phyloP scores from a whole-genome alignment of 2,888 invertebrate genomes.

The Pseudeuparius sepicola region DNA sequence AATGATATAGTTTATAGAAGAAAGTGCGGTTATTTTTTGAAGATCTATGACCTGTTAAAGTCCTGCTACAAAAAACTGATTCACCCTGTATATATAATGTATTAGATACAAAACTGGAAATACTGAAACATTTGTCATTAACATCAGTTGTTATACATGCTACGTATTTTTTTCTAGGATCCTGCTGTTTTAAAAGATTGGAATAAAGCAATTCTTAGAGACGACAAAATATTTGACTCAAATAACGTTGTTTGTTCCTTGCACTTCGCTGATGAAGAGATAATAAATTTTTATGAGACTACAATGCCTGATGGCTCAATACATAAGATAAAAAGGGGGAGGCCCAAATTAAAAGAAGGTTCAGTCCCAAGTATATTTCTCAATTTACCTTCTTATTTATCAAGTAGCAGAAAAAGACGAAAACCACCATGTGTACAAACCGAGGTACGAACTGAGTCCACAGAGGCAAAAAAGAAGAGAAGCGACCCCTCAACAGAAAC shows the following conservation, averaged over 20 bases:
- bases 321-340: conserved; percentile 6
- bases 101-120: too few relatives aligned
- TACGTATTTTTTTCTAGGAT: too few relatives aligned
- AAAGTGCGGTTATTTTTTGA: too few relatives aligned
- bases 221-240: not conserved
- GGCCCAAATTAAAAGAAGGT: conserved; percentile 4
- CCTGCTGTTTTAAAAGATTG: conserved; percentile 5
- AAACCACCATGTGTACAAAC: conserved; percentile 2
- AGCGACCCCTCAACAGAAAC: too few relatives aligned
- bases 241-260: conserved; percentile 4
- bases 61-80: too few relatives aligned
- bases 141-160: too few relatives aligned
- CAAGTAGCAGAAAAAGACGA: conserved; percentile 2
- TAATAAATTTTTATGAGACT: conserved; percentile 5
- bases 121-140: too few relatives aligned
- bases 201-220: conserved; percentile 1
- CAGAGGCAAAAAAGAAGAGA: too few relatives aligned
- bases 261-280: conserved; percentile 2
- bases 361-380: conserved; percentile 7
- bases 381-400: conserved; percentile 5
- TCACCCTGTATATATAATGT: too few relatives aligned
- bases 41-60: too few relatives aligned
- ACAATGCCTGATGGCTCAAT: conserved; percentile 7
- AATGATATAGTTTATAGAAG: too few relatives aligned
- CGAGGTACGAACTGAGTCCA: too few relatives aligned